Evolutionary conservation across 2,888 invertebrate species (phyloP).

Genomic region (Leucozona laternaria): DNA sequence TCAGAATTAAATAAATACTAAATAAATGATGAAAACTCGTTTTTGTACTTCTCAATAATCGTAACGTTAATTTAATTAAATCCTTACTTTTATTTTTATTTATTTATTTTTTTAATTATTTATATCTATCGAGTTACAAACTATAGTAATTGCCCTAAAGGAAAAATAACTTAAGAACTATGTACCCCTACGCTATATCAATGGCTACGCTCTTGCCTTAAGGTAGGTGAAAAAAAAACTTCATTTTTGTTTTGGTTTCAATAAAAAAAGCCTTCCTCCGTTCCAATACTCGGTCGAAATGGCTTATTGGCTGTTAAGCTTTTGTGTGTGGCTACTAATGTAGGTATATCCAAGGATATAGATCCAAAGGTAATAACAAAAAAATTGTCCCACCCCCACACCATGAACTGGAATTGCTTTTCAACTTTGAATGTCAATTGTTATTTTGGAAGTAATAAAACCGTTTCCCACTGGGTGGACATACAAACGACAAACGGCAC

Average conservation of each 20-base stretch:
- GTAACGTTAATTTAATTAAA: too few relatives aligned
- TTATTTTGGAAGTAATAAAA: constrained; percentile 74
- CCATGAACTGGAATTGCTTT: constrained; percentile 67
- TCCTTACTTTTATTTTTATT: too few relatives aligned
- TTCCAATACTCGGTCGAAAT: constrained; percentile 37
- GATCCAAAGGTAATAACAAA: constrained; percentile 70
- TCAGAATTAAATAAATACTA: too few relatives aligned
- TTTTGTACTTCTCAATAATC: too few relatives aligned
- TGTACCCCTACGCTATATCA: too few relatives aligned
- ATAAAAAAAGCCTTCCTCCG: constrained; percentile 16
- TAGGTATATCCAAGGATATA: constrained; percentile 44
- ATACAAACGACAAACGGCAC: constrained; percentile 37
- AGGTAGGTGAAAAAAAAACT: neutral
- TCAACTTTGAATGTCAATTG: constrained; percentile 75
- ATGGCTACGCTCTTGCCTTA: neutral
- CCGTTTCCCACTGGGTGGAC: constrained; percentile 72
- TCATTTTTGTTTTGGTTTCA: neutral
- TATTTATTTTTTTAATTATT: too few relatives aligned
- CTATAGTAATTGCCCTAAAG: too few relatives aligned
- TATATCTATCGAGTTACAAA: too few relatives aligned
- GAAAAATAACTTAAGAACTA: too few relatives aligned
- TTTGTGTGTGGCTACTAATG: constrained; percentile 48
- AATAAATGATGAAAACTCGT: too few relatives aligned
- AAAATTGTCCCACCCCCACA: constrained; percentile 56
- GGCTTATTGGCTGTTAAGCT: constrained; percentile 55